Conservation (phyloP, 2,888 invertebrate genomes). For the Tetragonisca angustula region DNA sequence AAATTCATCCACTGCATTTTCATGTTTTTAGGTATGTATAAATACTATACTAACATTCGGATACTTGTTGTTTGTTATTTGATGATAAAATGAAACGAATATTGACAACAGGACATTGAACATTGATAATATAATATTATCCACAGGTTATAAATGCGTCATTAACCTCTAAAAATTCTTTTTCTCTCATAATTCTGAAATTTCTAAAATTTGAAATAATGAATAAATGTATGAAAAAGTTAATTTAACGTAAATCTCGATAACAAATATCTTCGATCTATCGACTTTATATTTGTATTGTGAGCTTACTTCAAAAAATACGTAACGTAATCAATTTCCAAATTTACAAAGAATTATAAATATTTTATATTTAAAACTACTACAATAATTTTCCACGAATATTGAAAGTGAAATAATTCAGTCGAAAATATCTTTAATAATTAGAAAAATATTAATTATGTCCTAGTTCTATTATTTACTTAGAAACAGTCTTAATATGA, state of each 20-base stretch:
- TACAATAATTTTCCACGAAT: neutral
- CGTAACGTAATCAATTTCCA: neutral
- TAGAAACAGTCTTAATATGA: neutral
- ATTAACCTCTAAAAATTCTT: neutral
- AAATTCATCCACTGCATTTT: constrained; percentile 39
- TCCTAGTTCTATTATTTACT: too few species aligned
- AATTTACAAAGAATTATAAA: neutral
- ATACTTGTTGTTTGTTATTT: neutral
- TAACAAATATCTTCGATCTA: constrained; percentile 18
- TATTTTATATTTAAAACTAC: neutral
- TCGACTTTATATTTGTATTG: neutral
- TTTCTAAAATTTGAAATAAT: neutral
- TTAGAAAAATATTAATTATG: neutral
- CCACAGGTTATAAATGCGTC: neutral
- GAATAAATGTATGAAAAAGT: neutral
- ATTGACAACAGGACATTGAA: neutral
- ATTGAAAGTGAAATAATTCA: neutral
- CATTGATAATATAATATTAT: neutral
- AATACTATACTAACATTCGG: neutral
- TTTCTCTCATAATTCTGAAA: neutral
- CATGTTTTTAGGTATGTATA: neutral
- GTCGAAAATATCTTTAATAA: neutral
- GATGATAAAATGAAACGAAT: neutral
- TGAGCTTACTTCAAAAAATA: neutral
- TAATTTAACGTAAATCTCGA: constrained; percentile 3